A percentile compares a stretch with the other conserved stretches of the same genome.
These are phyloP conservation scores for Drepanosiphum platanoidis DNA, from an alignment of 2,888 invertebrate genomes.

Conservation along the genomic window DNA sequence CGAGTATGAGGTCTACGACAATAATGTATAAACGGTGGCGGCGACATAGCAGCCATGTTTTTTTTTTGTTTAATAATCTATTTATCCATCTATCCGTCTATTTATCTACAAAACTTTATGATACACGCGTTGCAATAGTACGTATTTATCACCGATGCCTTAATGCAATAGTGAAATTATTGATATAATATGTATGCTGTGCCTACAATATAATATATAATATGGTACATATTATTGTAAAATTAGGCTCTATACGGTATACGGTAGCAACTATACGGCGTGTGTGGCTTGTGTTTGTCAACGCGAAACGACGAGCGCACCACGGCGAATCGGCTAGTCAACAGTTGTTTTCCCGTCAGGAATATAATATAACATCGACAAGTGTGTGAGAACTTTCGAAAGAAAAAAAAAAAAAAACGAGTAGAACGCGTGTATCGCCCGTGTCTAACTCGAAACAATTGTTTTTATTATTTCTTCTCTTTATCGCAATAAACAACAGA, in stretches of 20 bases:
- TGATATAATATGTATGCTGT: neutral
- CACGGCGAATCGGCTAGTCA: neutral
- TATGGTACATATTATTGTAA: too few species aligned
- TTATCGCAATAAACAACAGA: too few species aligned
- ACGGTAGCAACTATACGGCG: neutral
- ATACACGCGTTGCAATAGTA: neutral
- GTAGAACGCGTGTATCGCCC: neutral
- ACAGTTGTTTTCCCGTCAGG: neutral
- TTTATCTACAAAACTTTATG: neutral
- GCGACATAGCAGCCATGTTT: constrained; percentile 20
- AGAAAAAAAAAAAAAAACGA: neutral
- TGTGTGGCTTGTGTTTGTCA: neutral
- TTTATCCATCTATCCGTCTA: neutral
- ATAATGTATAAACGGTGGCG: constrained; percentile 19
- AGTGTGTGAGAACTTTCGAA: neutral
- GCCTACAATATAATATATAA: neutral
- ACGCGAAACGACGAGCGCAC: neutral
- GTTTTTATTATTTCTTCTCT: too few species aligned
- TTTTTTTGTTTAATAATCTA: too few species aligned
- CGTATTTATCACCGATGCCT: neutral
- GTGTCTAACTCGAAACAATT: too few species aligned
- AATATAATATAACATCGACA: neutral
- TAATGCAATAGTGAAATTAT: too few species aligned
- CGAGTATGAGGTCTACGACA: too few species aligned
- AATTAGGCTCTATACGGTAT: too few species aligned